A percentile compares a stretch with the other conserved stretches of the same genome.
Conservation (phyloP, 2,797 vertebrate genomes). For the Sebastes melanostomus region DNA sequence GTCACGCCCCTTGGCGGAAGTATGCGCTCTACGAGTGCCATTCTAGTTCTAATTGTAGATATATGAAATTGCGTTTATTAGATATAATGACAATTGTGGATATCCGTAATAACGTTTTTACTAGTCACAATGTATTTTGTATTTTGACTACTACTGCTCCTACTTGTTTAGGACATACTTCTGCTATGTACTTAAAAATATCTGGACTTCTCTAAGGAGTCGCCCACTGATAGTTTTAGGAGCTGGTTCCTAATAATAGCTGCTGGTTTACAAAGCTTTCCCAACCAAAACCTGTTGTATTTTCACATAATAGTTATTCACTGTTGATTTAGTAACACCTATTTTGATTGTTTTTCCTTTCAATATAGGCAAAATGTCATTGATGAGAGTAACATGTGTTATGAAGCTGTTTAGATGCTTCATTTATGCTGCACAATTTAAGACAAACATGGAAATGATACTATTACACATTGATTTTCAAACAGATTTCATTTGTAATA, state of each 20-base stretch:
- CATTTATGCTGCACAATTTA: not conserved
- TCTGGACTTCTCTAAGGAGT: not conserved
- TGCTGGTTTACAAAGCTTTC: conserved; percentile 21
- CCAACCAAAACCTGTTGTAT: not conserved
- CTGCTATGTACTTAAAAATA: not conserved
- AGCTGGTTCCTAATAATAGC: conserved; percentile 1
- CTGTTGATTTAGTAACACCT: not conserved
- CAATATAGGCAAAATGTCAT: not conserved
- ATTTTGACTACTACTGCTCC: not conserved
- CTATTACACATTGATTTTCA: not conserved
- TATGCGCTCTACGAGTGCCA: no score
- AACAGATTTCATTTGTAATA: not conserved
- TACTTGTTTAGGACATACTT: not conserved
- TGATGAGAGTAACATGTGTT: not conserved
- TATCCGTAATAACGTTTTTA: no score
- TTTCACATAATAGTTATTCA: not conserved
- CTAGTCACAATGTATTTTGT: no score
- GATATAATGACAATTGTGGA: no score
- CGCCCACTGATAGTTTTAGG: conserved; percentile 14
- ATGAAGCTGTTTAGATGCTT: not conserved
- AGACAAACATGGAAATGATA: not conserved
- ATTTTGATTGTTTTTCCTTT: not conserved
- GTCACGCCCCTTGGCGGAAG: no score
- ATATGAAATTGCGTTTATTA: no score
- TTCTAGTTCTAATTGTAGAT: no score